These are phyloP conservation scores for Drosophila recens DNA, from an alignment of 2,888 invertebrate genomes.

Conservation along the genomic window DNA sequence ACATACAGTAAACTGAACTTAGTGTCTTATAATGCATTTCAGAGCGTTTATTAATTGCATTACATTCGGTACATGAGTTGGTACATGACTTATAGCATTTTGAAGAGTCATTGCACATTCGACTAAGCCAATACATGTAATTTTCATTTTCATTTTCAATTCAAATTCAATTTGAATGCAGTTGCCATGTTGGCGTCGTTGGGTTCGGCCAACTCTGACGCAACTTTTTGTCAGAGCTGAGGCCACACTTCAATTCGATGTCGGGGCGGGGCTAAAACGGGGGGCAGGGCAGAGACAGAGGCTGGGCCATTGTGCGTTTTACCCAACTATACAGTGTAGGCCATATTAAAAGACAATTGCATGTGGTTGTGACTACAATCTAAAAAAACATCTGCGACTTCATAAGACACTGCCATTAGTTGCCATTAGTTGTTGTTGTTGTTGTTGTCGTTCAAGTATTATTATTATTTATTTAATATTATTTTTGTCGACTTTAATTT, in stretches of 20 bases:
- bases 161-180: conserved; percentile 62
- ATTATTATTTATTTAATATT: conserved; percentile 38
- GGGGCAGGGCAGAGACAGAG: conserved; percentile 9
- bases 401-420: conserved; percentile 44
- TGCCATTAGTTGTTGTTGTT: conserved; percentile 38
- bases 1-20: conserved; percentile 37
- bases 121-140: conserved; percentile 65
- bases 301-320: conserved; percentile 71
- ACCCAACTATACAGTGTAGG: conserved; percentile 40
- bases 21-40: conserved; percentile 58
- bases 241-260: conserved; percentile 35
- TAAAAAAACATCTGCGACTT: conserved; percentile 47
- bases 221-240: conserved; percentile 33
- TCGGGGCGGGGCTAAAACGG: conserved; percentile 22
- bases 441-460: conserved; percentile 32
- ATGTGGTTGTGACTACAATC: conserved; percentile 47
- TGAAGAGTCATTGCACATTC: conserved; percentile 70
- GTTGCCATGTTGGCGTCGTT: conserved; percentile 70
- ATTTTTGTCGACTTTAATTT: conserved; percentile 30
- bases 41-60: conserved; percentile 74
- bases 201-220: conserved; percentile 69
- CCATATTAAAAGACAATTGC: conserved; percentile 70
- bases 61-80: conserved; percentile 34
- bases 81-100: conserved; percentile 68
- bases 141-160: conserved; percentile 58